Evolutionary conservation across 2,113 vertebrate species (phyloP).

Genomic region (Clarias magur): DNA sequence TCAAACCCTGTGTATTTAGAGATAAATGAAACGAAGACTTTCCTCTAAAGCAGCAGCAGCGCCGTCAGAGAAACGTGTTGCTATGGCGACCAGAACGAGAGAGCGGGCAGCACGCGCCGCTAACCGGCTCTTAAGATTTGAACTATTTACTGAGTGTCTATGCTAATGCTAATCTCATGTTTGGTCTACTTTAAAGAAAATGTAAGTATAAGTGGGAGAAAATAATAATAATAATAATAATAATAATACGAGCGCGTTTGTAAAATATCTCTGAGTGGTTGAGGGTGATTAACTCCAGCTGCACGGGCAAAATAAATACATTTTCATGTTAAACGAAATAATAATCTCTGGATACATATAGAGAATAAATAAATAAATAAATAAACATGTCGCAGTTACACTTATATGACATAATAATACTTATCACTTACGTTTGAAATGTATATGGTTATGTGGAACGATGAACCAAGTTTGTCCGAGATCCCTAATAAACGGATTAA

Average conservation of each 20-base stretch:
- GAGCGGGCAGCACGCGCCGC: not conserved
- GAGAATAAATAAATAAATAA: not conserved
- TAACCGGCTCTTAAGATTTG: too few relatives aligned
- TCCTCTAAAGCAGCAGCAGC: not conserved
- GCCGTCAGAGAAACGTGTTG: not conserved
- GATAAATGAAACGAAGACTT: not conserved
- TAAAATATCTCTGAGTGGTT: too few relatives aligned
- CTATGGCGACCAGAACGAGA: not conserved
- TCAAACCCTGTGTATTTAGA: not conserved
- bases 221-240: too few relatives aligned
- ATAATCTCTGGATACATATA: not conserved
- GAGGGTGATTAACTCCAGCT: not conserved
- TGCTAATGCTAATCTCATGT: not conserved
- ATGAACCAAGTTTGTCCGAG: not conserved
- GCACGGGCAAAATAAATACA: not conserved
- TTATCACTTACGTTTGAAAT: too few relatives aligned
- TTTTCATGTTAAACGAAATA: not conserved
- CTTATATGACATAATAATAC: too few relatives aligned
- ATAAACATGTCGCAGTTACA: not conserved
- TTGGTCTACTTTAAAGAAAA: not conserved
- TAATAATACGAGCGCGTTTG: not conserved
- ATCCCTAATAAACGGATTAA: not conserved
- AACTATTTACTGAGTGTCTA: too few relatives aligned
- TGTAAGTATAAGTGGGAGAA: not conserved
- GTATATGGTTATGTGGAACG: too few relatives aligned